Percentiles rank a stretch among this genome's conserved stretches.
Conservation (phyloP, 1,140 invertebrate species). For the Drosophila obscura region DNA sequence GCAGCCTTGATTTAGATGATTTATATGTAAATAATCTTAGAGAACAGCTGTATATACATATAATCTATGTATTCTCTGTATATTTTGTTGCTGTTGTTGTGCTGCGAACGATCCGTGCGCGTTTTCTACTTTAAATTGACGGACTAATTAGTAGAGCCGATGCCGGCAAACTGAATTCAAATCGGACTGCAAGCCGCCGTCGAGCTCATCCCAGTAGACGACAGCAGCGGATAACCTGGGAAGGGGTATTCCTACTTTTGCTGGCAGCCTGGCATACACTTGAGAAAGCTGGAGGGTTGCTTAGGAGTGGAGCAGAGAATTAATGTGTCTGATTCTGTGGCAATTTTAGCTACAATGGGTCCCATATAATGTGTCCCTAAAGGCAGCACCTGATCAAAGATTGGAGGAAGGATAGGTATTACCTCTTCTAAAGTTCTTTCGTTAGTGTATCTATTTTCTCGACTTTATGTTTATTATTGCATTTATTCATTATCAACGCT, state of each 20-base stretch:
- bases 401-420: too few relatives aligned
- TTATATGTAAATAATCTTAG: not conserved
- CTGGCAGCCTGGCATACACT: too few relatives aligned
- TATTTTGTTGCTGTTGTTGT: slow-evolving; percentile 3
- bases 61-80: slow-evolving; percentile 7
- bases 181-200: slow-evolving; percentile 21
- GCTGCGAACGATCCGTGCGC: slow-evolving; percentile 30
- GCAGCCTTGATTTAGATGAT: too few relatives aligned
- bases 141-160: slow-evolving; percentile 72
- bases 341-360: too few relatives aligned
- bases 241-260: slow-evolving; percentile 15
- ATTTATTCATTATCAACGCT: slow-evolving; percentile 52
- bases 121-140: slow-evolving; percentile 59
- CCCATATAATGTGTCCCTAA: too few relatives aligned
- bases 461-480: not conserved
- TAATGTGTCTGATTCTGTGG: too few relatives aligned
- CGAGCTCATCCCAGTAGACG: slow-evolving; percentile 17
- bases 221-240: slow-evolving; percentile 21
- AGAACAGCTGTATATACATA: not conserved
- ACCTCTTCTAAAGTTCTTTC: not conserved
- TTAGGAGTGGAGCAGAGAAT: too few relatives aligned
- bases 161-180: slow-evolving; percentile 62
- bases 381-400: too few relatives aligned
- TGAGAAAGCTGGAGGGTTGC: too few relatives aligned
- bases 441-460: not conserved